These are phyloP conservation scores for Matsumyia berberina DNA, from an alignment of 2,888 invertebrate genomes.

Conservation along the genomic window DNA sequence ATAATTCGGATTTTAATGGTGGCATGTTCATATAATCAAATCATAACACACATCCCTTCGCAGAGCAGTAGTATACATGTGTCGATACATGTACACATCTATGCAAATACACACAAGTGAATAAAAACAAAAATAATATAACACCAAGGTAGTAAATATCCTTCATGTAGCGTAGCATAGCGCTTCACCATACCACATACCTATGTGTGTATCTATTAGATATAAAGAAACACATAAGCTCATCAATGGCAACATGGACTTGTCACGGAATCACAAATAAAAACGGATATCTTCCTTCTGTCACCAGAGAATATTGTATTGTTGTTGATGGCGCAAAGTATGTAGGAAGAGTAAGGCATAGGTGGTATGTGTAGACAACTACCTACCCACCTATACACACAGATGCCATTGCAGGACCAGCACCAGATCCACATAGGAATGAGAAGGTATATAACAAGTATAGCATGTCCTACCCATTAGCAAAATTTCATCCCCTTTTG, in stretches of 20 bases:
- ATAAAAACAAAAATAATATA: constrained; percentile 63
- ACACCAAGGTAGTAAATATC: constrained; percentile 72
- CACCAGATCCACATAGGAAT: constrained; percentile 67
- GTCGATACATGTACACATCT: constrained; percentile 27
- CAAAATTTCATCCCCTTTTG: constrained; percentile 77
- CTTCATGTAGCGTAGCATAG: too few relatives aligned
- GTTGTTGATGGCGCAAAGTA: constrained; percentile 73
- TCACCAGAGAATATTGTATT: constrained; percentile 75
- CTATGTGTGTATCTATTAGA: constrained; percentile 34
- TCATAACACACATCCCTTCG: constrained; percentile 68
- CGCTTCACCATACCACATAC: constrained; percentile 24
- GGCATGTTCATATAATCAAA: constrained; percentile 66
- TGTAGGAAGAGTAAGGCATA: constrained; percentile 72
- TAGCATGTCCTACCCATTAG: constrained; percentile 76
- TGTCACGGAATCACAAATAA: constrained; percentile 76
- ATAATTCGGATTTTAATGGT: constrained; percentile 55
- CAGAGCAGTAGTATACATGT: too few relatives aligned
- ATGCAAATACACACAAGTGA: constrained; percentile 46
- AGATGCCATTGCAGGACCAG: constrained; percentile 70
- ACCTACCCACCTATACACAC: constrained; percentile 68
- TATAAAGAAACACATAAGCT: constrained; percentile 72
- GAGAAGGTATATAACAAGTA: constrained; percentile 74
- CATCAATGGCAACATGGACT: constrained; percentile 76
- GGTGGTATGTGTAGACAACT: constrained; percentile 71
- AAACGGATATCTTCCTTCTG: constrained; percentile 75